Base-by-base conservation (phyloP, 2,797 vertebrate genomes). In the Fistularia commersonii region DNA sequence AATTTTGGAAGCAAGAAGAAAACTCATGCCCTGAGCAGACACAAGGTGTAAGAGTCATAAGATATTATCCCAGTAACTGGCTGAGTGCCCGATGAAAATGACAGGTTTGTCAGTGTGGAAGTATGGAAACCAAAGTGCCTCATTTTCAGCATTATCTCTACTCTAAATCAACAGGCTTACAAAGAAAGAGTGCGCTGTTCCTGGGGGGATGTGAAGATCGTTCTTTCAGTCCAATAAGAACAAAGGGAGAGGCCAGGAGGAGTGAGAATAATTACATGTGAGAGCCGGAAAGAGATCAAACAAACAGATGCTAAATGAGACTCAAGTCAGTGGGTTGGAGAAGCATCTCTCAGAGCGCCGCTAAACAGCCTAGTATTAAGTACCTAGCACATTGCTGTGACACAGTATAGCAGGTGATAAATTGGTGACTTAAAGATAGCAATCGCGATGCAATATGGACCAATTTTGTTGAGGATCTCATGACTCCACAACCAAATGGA, bases 261-360 rank as follows among this genome's bases (percentile, higher is more conserved):
- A 61, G 51, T 14, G 46, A 69, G 36, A 66, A 57, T 59, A 65
- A 68, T 45, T 32, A 51, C 61, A 61, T 5, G n/a, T 1, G 8
- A 45, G 57, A 45, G 74, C 77, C 72, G 80, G 56, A 70, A 66
- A 77, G 64, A 62, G 61, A 75, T 80, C 72, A 80, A 72, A 76
- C 66, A 77, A 77, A 77, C 81, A 82, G 78, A 82, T 83, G 81
- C 80, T 67, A 73, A 81, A 83, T 80, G 73, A 76, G 76, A 69
- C 64, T 72, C 52, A 68, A 77, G 75, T 79, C 76, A 63, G 70
- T 76, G 74, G 67, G 69, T 66, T 66, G 73, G 71, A 79, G 57
- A 74, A 80, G 67, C 69, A 73, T 67, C 67, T 45, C 70, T 60
- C 55, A 41, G 57, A 57, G 40, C 46, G 41, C 53, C 5, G 12